Base-by-base conservation (phyloP, 2,888 invertebrate species). In the Cosmorhoe ocellata region DNA sequence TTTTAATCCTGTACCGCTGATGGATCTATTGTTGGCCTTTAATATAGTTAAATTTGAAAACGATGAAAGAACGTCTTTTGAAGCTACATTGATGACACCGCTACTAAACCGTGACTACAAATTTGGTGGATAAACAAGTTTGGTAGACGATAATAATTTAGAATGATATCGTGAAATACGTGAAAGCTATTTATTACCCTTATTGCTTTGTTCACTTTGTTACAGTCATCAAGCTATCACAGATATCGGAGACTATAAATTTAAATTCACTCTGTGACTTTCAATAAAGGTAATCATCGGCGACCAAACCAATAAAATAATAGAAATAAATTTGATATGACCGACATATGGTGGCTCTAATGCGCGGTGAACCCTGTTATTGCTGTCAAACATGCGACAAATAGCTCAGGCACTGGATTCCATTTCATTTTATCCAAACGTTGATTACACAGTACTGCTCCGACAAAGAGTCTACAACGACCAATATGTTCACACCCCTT, bases 251-350 rank as follows among this genome's bases (percentile, higher is more conserved):
- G 77, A 69, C 81, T 76, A 84, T 90, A 89, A 89, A 89, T 89
- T 89, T 78, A 82, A 82, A 83, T 89, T 83, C 83, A 88, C 85
- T 82, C 76, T 71, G 81, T 82, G 87, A 86, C 87, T 83, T 84
- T 77, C 83, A 88, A 88, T 88, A 87, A 88, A 86, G 80, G 81
- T 89, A 90, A 90, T 89, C 83, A 86, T 84, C 78, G 76, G 69
- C 76, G 76, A 78, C 77, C 76, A 74, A 84, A 78, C 83, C 84
- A 89, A 89, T 88, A 87, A 88, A 88, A 89, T 89, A 89, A 89
- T 88, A 86, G 88, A 88, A 89, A 88, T 89, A 88, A 88, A 89
- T 87, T 90, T 87, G 89, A 90, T 90, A 89, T 88, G 86, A 88
- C 84, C 88, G 86, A 88, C 90, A 90, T 89, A 90, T 90, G 90